Conservation (phyloP, 2,797 vertebrate species). For the Prionace glauca region DNA sequence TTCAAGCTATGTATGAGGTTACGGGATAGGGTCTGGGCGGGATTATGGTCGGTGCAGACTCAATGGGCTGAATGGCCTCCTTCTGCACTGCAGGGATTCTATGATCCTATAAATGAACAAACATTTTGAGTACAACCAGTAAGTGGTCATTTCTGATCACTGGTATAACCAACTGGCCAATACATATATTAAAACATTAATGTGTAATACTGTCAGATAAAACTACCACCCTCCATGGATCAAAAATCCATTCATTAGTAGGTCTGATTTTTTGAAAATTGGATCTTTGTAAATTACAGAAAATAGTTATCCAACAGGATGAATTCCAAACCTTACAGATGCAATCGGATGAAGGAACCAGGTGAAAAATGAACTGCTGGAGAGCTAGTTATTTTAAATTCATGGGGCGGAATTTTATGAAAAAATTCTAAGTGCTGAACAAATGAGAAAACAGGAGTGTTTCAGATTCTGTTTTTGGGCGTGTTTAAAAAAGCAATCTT, state of each 20-base stretch:
- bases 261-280: background rate
- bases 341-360: background rate
- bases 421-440: no score
- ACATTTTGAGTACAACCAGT: background rate
- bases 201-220: background rate
- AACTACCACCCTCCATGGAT: background rate
- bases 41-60: no score
- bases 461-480: no score
- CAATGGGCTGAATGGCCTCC: no score
- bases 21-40: no score
- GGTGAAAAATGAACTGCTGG: background rate
- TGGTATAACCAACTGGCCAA: background rate
- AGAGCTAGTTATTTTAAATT: background rate
- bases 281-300: background rate
- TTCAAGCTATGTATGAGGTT: background rate
- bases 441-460: no score
- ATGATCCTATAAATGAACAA: background rate
- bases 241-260: background rate
- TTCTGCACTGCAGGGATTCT: no score
- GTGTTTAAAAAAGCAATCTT: no score
- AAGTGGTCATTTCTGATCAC: background rate
- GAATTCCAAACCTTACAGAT: background rate
- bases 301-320: background rate
- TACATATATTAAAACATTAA: background rate
- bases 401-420: no score